Percentiles rank a stretch among this genome's conserved stretches.
These are phyloP conservation scores for Heteromurus nitidus DNA, from an alignment of 2,888 invertebrate genomes.

Conservation along the genomic window DNA sequence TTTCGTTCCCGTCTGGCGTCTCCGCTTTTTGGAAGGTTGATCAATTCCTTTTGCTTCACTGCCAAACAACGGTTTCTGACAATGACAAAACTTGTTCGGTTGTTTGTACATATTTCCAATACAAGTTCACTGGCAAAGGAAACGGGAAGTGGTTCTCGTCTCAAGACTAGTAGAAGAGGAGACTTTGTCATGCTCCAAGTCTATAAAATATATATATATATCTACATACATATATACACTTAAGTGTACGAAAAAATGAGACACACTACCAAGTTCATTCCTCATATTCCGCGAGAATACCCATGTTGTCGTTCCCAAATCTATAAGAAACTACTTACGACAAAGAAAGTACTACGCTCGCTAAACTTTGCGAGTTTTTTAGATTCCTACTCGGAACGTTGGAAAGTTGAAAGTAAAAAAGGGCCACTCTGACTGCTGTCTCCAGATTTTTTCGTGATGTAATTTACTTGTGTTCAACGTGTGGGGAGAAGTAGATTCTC, in stretches of 20 bases:
- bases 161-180: not conserved
- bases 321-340: no score
- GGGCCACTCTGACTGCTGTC: not conserved
- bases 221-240: no score
- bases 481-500: no score
- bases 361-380: no score
- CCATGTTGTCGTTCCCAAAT: no score
- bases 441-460: not conserved
- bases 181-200: not conserved
- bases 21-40: not conserved
- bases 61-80: conserved; percentile 5
- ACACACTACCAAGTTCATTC: no score
- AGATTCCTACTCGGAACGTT: no score
- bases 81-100: not conserved
- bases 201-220: not conserved
- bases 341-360: no score
- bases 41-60: not conserved
- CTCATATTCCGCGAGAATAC: no score
- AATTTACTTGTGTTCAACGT: not conserved
- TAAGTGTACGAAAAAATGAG: no score
- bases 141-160: not conserved
- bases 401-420: not conserved
- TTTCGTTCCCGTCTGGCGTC: not conserved
- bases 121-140: not conserved
- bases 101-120: not conserved